Conservation (phyloP, 2,113 vertebrate species). For the Zosterops pallidus region DNA sequence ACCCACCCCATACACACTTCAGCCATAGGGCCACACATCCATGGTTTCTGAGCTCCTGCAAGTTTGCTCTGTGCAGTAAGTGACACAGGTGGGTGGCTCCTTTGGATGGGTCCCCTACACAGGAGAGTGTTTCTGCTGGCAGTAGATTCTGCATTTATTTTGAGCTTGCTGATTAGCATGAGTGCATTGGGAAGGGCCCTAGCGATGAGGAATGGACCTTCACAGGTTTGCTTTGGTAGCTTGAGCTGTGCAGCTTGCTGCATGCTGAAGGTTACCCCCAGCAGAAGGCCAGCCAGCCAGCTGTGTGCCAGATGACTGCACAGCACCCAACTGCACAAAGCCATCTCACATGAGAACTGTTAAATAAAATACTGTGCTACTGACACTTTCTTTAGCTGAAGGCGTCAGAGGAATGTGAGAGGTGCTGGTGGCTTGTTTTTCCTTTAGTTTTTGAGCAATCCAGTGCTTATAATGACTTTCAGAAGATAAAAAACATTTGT, state of each 20-base stretch:
- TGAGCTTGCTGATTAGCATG: background rate
- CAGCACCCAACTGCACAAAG: background rate
- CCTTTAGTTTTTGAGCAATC: background rate
- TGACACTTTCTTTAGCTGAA: background rate
- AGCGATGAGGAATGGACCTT: background rate
- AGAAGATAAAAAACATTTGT: background rate
- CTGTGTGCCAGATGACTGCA: constrained; percentile 15
- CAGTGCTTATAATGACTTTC: background rate
- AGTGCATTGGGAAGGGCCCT: background rate
- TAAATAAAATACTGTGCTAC: background rate
- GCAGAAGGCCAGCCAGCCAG: background rate
- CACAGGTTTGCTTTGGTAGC: background rate
- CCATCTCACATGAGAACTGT: background rate
- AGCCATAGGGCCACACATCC: background rate
- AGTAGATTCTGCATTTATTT: background rate
- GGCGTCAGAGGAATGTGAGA: background rate
- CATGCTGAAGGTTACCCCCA: background rate
- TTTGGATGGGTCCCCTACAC: background rate
- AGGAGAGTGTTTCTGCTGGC: background rate
- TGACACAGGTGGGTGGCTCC: background rate
- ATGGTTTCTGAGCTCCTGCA: background rate
- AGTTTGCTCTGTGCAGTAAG: background rate
- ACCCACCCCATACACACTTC: background rate
- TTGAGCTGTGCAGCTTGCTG: background rate
- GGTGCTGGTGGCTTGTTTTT: background rate